Evolutionary conservation across 2,797 vertebrate genomes (phyloP), one percentile per base, ranked within the genome.

Genomic region (Pygocentrus nattereri): DNA sequence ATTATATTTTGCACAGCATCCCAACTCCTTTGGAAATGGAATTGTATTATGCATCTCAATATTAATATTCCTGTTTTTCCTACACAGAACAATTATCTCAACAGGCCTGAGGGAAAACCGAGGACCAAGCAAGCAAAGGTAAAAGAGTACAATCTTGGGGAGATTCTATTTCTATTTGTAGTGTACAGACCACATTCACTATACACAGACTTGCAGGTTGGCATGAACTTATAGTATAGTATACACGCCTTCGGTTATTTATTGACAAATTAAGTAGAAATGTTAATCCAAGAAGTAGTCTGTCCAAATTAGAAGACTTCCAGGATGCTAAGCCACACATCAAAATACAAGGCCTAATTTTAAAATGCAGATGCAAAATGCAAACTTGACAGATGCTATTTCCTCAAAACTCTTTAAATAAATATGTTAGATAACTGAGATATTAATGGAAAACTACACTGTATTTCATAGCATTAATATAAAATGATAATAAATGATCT

Each of bases 1-100:
- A n/a, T n/a, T n/a, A n/a, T n/a, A n/a, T n/a, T n/a, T n/a, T n/a
- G n/a, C n/a, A n/a, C n/a, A n/a, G n/a, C n/a, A n/a, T n/a, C n/a
- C n/a, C n/a, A n/a, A n/a, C n/a, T n/a, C n/a, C n/a, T n/a, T n/a
- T n/a, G n/a, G n/a, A n/a, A n/a, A n/a, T n/a, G n/a, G n/a, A n/a
- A n/a, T n/a, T n/a, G n/a, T n/a, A n/a, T n/a, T n/a, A n/a, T n/a
- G n/a, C n/a, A n/a, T n/a, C n/a, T n/a, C n/a, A n/a, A n/a, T n/a
- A n/a, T n/a, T n/a, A n/a, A n/a, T n/a, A n/a, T n/a, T n/a, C 52
- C 78, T 0, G 94, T 93, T 84, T 95, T 96, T 58, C 92, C 97
- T 98, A 58, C 30, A 88, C 79, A 70, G 27, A 85, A 75, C 21
- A 61, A 77, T 67, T 2, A 38, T 50, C 44, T 16, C 10, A 49